Base-by-base conservation (phyloP, 2,888 invertebrate genomes). In the Hofmannophila pseudospretella region DNA sequence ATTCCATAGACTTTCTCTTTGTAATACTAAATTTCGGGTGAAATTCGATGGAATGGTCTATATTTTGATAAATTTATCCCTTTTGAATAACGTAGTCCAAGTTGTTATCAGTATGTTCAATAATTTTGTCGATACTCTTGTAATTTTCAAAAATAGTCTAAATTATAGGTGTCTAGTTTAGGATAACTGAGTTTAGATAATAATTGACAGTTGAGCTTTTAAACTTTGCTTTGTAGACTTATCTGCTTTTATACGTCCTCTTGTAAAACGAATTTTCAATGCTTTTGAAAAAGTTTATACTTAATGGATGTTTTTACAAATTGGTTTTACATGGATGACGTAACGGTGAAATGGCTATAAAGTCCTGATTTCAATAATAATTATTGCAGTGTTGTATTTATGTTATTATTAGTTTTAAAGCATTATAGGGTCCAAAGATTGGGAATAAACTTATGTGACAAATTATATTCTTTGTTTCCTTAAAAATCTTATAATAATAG, bases 351-450 rank as follows among this genome's bases (percentile, higher is more conserved):
- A 59, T 44, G 41, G 54, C 58, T 65, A 64, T 63, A 45, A 64
- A 65, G 59, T 62, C 63, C 58, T 73, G 53, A 67, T 68, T 75
- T 73, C 49, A 55, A 60, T 70, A 61, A 54, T 52, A 43, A 64
- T 71, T 69, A 68, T 69, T 63, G 76, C 77, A 70, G 88, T 89
- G 88, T 89, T 81, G 80, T 81, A 80, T 76, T 78, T 78, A 70
- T 81, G 78, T 81, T 79, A 81, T 82, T 74, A 75, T 79, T 88
- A 90, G 89, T 88, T 90, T 89, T 90, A 89, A 89, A 89, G 88
- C 90, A 89, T 80, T 90, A 90, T 90, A 90, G 90, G 90, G 90
- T 90, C 90, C 90, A 90, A 90, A 89, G 89, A 90, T 90, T 90
- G 90, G 90, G 89, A 90, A 90, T 90, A 90, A 89, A 90, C 84